Conservation (phyloP, 1,140 invertebrate genomes). For the Drosophila neocordata region DNA sequence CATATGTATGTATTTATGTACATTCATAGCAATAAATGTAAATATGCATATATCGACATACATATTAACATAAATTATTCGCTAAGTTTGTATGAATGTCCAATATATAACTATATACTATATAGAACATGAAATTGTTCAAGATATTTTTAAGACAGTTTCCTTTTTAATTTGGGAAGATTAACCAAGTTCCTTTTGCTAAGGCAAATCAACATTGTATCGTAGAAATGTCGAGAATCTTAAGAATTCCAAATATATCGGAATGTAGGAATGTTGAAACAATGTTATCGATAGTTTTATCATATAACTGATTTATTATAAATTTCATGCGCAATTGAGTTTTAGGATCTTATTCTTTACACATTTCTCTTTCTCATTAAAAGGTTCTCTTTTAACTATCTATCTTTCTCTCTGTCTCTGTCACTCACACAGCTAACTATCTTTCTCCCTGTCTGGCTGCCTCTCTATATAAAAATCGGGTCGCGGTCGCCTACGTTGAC, state of each 20-base stretch:
- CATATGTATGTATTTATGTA: not conserved
- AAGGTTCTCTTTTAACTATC: conserved; percentile 24
- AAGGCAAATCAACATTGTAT: no score
- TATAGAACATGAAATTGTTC: not conserved
- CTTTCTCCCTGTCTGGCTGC: not conserved
- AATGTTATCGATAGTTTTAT: not conserved
- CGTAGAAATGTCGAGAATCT: no score
- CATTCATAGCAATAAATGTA: not conserved
- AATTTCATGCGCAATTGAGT: conserved; percentile 27
- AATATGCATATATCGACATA: no score
- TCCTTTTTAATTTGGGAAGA: no score
- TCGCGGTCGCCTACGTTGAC: conserved; percentile 40
- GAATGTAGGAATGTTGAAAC: no score
- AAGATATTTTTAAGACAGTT: no score
- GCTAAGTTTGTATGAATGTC: no score
- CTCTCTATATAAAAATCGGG: conserved; percentile 52
- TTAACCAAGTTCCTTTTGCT: no score
- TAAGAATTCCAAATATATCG: no score
- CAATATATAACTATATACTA: no score
- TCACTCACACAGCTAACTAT: not conserved
- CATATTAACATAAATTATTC: no score
- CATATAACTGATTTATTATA: conserved; percentile 27
- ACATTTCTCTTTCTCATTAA: conserved; percentile 11
- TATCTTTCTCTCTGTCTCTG: conserved; percentile 17
- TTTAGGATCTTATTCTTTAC: conserved; percentile 29